Conservation (phyloP, 92 coral and sea anemone genomes). For the Umimayanthus chanpuru region DNA sequence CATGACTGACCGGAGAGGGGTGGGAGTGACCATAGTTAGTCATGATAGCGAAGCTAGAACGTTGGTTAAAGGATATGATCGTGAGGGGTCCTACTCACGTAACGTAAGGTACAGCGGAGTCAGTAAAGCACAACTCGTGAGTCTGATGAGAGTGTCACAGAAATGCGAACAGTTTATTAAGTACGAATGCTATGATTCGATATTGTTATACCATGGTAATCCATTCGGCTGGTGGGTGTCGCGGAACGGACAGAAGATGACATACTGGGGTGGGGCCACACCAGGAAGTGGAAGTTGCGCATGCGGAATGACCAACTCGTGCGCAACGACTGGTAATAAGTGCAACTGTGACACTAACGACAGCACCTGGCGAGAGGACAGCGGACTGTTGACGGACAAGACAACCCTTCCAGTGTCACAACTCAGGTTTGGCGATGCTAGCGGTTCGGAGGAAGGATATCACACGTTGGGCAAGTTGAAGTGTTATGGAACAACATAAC, state of each 20-base stretch:
- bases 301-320: not conserved
- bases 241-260: not conserved
- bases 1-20: not conserved
- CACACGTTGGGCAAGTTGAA: too few relatives aligned
- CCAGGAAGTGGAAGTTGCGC: not conserved
- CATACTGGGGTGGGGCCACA: not conserved
- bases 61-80: not conserved
- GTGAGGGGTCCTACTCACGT: not conserved
- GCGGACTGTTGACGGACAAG: not conserved
- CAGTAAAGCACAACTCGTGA: not conserved
- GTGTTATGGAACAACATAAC: too few relatives aligned
- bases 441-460: not conserved
- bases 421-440: not conserved
- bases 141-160: not conserved
- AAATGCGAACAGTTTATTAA: not conserved
- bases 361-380: too few relatives aligned
- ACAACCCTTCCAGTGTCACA: not conserved
- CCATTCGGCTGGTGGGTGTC: not conserved
- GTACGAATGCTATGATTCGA: not conserved
- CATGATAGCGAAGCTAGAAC: not conserved
- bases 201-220: too few relatives aligned
- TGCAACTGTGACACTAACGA: not conserved
- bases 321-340: not conserved
- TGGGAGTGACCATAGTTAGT: not conserved
- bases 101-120: not conserved